These are phyloP conservation scores for Pitta sordida DNA, from an alignment of 2,113 vertebrate species.

Conservation along the genomic window DNA sequence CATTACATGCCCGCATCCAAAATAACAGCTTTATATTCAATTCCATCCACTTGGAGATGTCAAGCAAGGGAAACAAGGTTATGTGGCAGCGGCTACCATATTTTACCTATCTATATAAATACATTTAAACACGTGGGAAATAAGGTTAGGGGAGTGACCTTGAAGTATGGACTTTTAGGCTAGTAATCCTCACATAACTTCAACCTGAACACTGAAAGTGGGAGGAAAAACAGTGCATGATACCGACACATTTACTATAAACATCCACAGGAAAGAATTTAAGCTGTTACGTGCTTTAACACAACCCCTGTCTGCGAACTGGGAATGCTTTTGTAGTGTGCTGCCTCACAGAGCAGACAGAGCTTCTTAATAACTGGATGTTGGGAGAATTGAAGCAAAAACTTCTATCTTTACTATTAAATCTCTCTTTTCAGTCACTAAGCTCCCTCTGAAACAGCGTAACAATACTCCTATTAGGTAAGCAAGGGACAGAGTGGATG, in stretches of 20 bases:
- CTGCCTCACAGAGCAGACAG: constrained; percentile 13
- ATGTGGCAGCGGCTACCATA: constrained; percentile 24
- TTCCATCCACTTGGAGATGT: constrained; percentile 20
- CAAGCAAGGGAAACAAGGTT: constrained; percentile 42
- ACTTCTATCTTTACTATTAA: constrained; percentile 62
- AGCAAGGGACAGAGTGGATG: constrained; percentile 50
- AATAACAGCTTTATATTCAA: constrained; percentile 25
- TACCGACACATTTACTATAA: not conserved
- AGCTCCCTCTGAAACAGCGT: constrained; percentile 45
- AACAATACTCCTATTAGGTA: constrained; percentile 61
- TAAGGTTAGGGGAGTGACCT: constrained; percentile 40
- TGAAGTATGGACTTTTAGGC: constrained; percentile 1
- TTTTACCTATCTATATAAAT: constrained; percentile 56
- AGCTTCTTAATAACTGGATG: constrained; percentile 22
- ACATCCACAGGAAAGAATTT: not conserved
- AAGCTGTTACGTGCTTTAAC: not conserved
- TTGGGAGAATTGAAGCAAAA: constrained; percentile 47
- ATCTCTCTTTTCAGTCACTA: constrained; percentile 56
- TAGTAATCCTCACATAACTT: not conserved
- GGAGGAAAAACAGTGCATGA: not conserved
- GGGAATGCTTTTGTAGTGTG: not conserved
- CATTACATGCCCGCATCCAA: not conserved
- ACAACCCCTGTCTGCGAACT: not conserved
- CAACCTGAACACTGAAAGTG: not conserved
- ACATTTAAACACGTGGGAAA: constrained; percentile 35